Conservation (phyloP, 2,797 vertebrate genomes). For the Oreonectes daqikongensis region DNA sequence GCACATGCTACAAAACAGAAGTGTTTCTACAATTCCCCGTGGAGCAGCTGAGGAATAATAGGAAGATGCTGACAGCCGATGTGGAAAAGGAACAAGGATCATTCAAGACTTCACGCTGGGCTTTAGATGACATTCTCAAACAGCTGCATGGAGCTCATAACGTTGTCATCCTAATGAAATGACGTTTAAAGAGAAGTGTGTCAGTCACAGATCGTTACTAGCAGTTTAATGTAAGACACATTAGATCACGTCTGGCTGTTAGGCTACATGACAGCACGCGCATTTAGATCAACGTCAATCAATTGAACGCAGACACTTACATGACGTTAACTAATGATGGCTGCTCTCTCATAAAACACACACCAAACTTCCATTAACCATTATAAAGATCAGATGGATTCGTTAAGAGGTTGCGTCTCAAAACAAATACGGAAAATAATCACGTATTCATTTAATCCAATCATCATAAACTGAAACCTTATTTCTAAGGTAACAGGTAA, state of each 20-base stretch:
- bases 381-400: conserved; percentile 58
- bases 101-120: neutral
- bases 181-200: conserved; percentile 11
- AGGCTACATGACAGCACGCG: too few species aligned
- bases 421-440: conserved; percentile 63
- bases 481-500: conserved; percentile 81
- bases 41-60: conserved; percentile 23
- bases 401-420: conserved; percentile 56
- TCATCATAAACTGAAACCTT: conserved; percentile 79
- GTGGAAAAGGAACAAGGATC: conserved; percentile 23
- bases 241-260: neutral
- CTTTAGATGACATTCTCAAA: conserved; percentile 91
- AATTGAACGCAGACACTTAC: too few species aligned
- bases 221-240: neutral
- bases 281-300: too few species aligned
- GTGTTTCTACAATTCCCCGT: conserved; percentile 11
- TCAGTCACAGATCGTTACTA: neutral
- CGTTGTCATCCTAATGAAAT: conserved; percentile 85
- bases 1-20: conserved; percentile 31
- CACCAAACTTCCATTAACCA: too few species aligned
- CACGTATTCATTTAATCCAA: conserved; percentile 68
- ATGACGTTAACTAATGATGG: too few species aligned
- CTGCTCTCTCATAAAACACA: too few species aligned
- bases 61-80: conserved; percentile 1
- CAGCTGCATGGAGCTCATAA: conserved; percentile 96